A percentile compares a stretch with the other conserved stretches of the same genome.
These are phyloP conservation scores for Rhinogobius similis DNA, from an alignment of 2,113 vertebrate species.

Conservation along the genomic window DNA sequence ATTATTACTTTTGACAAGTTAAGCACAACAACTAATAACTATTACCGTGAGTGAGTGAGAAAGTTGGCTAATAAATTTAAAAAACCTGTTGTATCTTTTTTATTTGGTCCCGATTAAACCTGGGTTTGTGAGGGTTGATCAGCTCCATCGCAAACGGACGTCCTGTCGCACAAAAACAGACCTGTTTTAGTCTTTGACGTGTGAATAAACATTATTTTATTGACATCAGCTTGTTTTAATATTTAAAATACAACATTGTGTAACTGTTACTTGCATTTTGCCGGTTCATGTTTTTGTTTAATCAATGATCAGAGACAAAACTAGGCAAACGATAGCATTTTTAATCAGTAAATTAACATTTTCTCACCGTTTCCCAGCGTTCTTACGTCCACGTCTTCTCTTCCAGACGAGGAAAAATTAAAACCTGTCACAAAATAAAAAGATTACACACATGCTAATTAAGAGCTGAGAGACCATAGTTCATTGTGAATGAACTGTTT, in stretches of 20 bases:
- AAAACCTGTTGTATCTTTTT: conserved; percentile 90
- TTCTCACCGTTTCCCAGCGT: conserved; percentile 93
- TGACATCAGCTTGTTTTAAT: not conserved
- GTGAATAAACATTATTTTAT: not conserved
- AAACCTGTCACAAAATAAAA: conserved; percentile 79
- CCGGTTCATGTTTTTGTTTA: not conserved
- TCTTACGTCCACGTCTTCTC: conserved; percentile 97
- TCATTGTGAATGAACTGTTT: no score
- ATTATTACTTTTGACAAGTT: no score
- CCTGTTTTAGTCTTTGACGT: no score
- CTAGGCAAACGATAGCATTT: not conserved
- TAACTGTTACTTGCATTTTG: not conserved
- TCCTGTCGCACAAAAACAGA: conserved; percentile 69
- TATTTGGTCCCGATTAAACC: conserved; percentile 80
- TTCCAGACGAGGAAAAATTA: conserved; percentile 97
- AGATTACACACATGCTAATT: no score
- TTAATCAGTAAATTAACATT: not conserved
- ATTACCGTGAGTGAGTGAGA: no score
- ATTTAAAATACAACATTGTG: no score
- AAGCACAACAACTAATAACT: no score
- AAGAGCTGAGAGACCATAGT: not conserved
- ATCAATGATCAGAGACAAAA: not conserved
- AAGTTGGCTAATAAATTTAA: no score
- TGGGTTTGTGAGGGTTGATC: conserved; percentile 87
- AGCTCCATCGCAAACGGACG: conserved; percentile 97